A percentile compares a stretch with the other conserved stretches of the same genome.
Conservation (phyloP, 2,888 invertebrate species). For the Taenaris catops region DNA sequence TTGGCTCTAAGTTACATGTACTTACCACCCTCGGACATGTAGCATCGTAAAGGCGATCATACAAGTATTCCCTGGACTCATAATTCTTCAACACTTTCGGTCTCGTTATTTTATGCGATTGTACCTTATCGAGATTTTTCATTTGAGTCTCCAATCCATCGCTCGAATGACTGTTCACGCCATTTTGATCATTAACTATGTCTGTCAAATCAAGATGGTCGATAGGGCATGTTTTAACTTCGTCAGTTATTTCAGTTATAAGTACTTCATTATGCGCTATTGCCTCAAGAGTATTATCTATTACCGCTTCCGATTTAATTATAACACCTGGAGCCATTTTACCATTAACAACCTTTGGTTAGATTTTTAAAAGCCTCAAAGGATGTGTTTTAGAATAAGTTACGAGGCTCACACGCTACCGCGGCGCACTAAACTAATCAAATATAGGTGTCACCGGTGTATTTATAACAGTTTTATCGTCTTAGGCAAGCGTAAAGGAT, state of each 20-base stretch:
- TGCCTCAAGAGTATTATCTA: constrained; percentile 34
- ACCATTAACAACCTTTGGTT: constrained; percentile 1
- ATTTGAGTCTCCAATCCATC: constrained; percentile 25
- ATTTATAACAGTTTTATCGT: constrained; percentile 66
- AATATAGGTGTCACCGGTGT: constrained; percentile 40
- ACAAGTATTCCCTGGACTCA: constrained; percentile 53
- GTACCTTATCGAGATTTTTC: constrained; percentile 36
- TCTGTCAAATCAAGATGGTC: constrained; percentile 30
- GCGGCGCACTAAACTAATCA: constrained; percentile 54
- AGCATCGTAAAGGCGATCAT: constrained; percentile 58
- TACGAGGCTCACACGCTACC: constrained; percentile 40
- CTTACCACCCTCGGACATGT: constrained; percentile 58
- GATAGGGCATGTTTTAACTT: constrained; percentile 41
- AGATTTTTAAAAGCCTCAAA: no score
- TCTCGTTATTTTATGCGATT: constrained; percentile 42
- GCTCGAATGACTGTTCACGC: constrained; percentile 2
- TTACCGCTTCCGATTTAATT: constrained; percentile 46
- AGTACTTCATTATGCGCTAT: constrained; percentile 25
- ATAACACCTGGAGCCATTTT: constrained; percentile 63
- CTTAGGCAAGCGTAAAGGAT: constrained; percentile 27
- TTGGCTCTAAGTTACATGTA: background rate
- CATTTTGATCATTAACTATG: constrained; percentile 20
- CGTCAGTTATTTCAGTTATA: constrained; percentile 33
- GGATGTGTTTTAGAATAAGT: no score
- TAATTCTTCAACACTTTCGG: constrained; percentile 64